Evolutionary conservation across 2,113 vertebrate genomes (phyloP), one percentile per base, ranked within the genome.

Genomic region (Glareola pratincola): DNA sequence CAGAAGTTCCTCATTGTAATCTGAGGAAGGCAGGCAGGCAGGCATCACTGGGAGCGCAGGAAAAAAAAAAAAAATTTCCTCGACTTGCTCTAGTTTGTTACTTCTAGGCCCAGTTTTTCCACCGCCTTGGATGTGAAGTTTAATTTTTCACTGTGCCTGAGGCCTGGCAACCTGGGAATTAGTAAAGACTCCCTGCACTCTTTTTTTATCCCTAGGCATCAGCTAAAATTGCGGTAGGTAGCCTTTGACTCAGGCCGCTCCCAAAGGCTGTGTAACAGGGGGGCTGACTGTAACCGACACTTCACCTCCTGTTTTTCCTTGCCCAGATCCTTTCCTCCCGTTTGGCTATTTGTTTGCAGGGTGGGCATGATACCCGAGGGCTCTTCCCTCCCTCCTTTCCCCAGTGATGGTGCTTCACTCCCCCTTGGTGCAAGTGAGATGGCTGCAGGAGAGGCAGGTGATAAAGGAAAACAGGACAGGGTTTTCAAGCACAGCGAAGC

Each of bases 1-100:
- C 77, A 89, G 62, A 69, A 82, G 47, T 62, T 92, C 67, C 39
- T 90, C 14, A 6, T 57, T 66, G 84, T 91, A 96, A 96, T 59
- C 77, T 24, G 86, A 95, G 86, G 85, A 30, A 39, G 57, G 45
- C 36, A 62, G 57, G 43, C 72, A 56, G 64, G 48, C 76, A 64
- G 68, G 32, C 60, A 87, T 89, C 69, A 47, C 27, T 50, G 63
- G 14, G 45, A 47, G 12, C 3, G 29, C 4, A 2, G 11, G n/a
- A n/a, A n/a, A n/a, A n/a, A 39, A 39, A 41, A 18, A 43, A 30
- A 77, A 83, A 81, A 77, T 81, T 34, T 24, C 47, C 64, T 92
- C 57, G 11, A 6, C 60, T 86, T 71, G 23, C 47, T 57, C 18
- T 48, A 14, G 13, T 78, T 87, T 80, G n/a, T 26, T 75, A n/a